Percentiles rank a stretch among this genome's conserved stretches.
phyloP scores from a whole-genome alignment of 1,140 invertebrate species.

The Aphelenchoides avenae region DNA sequence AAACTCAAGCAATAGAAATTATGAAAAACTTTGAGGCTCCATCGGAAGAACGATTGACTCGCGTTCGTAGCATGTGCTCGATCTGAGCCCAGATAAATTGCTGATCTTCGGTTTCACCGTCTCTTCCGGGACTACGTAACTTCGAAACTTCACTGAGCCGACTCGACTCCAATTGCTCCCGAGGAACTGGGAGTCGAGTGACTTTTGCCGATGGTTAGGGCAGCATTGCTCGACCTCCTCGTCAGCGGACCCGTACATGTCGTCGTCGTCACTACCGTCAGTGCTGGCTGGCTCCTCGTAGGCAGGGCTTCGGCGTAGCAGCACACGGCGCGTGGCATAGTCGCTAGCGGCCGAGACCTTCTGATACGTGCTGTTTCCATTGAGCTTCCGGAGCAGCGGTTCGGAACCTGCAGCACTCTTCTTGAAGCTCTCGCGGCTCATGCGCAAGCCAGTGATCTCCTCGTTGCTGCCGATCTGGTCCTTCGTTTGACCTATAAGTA shows the following conservation, averaged over 20 bases:
- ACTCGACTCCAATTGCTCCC: slow-evolving; percentile 25
- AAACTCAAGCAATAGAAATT: not conserved
- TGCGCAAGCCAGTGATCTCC: slow-evolving; percentile 13
- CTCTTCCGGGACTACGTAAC: slow-evolving; percentile 14
- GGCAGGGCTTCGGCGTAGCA: not conserved
- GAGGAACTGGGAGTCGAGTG: slow-evolving; percentile 12
- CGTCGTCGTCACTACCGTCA: not conserved
- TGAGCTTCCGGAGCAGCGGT: slow-evolving; percentile 12
- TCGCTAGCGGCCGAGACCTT: not conserved
- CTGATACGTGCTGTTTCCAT: slow-evolving; percentile 3
- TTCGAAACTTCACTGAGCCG: slow-evolving; percentile 25
- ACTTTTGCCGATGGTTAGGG: slow-evolving; percentile 1
- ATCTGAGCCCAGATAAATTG: slow-evolving; percentile 27
- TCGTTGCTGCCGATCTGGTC: slow-evolving; percentile 22
- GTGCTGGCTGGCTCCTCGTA: not conserved
- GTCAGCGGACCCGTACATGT: slow-evolving; percentile 1
- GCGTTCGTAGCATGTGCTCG: slow-evolving; percentile 37
- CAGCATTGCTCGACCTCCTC: not conserved
- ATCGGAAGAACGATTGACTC: slow-evolving; percentile 23
- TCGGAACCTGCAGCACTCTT: slow-evolving; percentile 1
- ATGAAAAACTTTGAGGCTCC: not conserved
- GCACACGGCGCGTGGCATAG: no score
- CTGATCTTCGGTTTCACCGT: slow-evolving; percentile 28
- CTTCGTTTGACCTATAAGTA: slow-evolving; percentile 31
- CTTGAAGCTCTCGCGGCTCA: slow-evolving; percentile 1